A percentile compares a stretch with the other conserved stretches of the same genome.
Evolutionary conservation across 2,113 vertebrate genomes (phyloP).

Genomic region (Triplophysa siluroides): DNA sequence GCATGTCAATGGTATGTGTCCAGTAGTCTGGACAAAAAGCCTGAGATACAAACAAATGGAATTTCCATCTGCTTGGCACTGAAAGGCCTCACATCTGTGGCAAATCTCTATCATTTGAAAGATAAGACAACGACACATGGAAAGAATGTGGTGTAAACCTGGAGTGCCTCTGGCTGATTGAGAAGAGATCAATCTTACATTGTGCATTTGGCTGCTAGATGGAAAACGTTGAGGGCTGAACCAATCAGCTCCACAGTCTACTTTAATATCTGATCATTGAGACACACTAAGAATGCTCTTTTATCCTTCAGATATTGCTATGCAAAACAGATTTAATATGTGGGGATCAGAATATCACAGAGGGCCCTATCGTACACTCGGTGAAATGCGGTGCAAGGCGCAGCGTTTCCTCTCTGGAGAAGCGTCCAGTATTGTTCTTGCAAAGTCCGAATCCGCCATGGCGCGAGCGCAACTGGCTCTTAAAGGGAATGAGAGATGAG

Average conservation of each 20-base stretch:
- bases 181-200: neutral
- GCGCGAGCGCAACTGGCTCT: no score
- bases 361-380: no score
- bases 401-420: no score
- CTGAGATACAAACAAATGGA: neutral
- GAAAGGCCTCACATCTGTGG: conserved; percentile 43
- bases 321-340: no score
- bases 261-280: neutral
- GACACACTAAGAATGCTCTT: neutral
- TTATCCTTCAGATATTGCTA: neutral
- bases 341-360: no score
- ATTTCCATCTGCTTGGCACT: conserved; percentile 13
- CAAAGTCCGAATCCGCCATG: no score
- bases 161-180: conserved; percentile 7
- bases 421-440: no score
- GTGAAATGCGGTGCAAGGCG: no score
- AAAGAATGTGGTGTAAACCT: neutral
- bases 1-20: neutral
- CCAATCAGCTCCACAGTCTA: neutral
- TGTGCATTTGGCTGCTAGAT: neutral
- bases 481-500: no score
- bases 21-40: neutral
- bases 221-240: neutral
- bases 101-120: neutral
- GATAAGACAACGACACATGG: neutral